These are phyloP conservation scores for Vanacampus margaritifer DNA, from an alignment of 2,113 vertebrate genomes.

Conservation along the genomic window DNA sequence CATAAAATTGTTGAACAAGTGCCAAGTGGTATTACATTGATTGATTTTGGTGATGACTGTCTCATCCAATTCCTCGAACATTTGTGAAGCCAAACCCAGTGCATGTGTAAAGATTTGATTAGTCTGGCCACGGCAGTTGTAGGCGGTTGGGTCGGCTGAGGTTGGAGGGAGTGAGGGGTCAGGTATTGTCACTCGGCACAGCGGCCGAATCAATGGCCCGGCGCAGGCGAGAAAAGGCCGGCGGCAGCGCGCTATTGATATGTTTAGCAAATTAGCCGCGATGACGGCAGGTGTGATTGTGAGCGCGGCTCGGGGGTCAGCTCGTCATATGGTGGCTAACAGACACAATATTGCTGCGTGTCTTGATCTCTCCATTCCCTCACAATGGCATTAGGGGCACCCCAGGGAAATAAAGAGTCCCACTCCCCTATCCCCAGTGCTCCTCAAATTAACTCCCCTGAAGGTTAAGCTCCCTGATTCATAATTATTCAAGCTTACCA, in stretches of 20 bases:
- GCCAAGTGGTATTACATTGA: conserved; percentile 4
- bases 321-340: conserved; percentile 77
- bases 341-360: conserved; percentile 76
- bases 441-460: conserved; percentile 80
- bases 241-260: conserved; percentile 72
- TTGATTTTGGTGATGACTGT: conserved; percentile 13
- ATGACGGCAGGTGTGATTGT: conserved; percentile 77
- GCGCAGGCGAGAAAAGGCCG: conserved; percentile 49
- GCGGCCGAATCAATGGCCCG: conserved; percentile 56
- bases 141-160: conserved; percentile 8
- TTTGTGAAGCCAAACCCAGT: conserved; percentile 1
- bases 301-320: conserved; percentile 64
- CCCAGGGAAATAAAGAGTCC: conserved; percentile 79
- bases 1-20: background rate
- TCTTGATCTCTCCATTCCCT: conserved; percentile 79
- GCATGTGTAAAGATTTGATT: conserved; percentile 18
- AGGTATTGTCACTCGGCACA: conserved; percentile 49
- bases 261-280: conserved; percentile 79
- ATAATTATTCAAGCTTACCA: conserved; percentile 76
- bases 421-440: conserved; percentile 64
- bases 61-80: conserved; percentile 4
- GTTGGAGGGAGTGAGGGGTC: conserved; percentile 15
- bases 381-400: conserved; percentile 76
- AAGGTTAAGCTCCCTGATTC: conserved; percentile 77
- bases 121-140: conserved; percentile 13